Evolutionary conservation across 1,140 invertebrate species (phyloP).

Genomic region (Drosophila prosaltans): DNA sequence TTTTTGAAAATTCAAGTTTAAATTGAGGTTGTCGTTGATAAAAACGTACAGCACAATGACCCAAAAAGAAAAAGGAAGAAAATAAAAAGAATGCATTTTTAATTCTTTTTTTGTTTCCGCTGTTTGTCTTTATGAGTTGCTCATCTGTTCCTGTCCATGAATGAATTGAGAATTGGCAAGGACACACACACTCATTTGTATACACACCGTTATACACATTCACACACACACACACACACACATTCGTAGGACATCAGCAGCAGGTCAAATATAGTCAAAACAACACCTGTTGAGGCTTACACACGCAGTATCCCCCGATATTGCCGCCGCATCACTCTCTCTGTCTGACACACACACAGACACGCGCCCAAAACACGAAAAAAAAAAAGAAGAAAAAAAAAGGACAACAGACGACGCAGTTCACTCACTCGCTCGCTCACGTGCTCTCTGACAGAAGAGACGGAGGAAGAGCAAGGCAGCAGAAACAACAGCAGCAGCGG

Average conservation of each 20-base stretch:
- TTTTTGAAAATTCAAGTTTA: conserved; percentile 62
- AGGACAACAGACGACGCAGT: conserved; percentile 61
- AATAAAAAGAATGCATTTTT: conserved; percentile 28
- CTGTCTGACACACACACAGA: conserved; percentile 47
- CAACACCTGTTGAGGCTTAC: conserved; percentile 69
- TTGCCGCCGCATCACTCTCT: conserved; percentile 16
- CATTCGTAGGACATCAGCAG: conserved; percentile 12
- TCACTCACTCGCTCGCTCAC: conserved; percentile 29
- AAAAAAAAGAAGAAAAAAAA: conserved; percentile 27
- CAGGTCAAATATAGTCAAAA: conserved; percentile 59
- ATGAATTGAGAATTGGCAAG: conserved; percentile 48
- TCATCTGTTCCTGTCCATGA: conserved; percentile 33
- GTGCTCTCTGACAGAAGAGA: conserved; percentile 22
- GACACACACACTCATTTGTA: conserved; percentile 2
- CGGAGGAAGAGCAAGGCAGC: conserved; percentile 11
- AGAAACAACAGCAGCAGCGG: too few relatives aligned
- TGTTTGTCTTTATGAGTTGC: neutral
- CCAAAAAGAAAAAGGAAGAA: neutral
- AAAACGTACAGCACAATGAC: neutral
- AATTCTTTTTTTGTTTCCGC: conserved; percentile 28
- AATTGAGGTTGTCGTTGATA: conserved; percentile 61
- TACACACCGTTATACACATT: neutral
- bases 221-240: neutral
- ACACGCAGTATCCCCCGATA: conserved; percentile 26
- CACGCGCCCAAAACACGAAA: conserved; percentile 53